These are phyloP conservation scores for Gavialis gangeticus DNA, from an alignment of 2,113 vertebrate genomes.

Conservation along the genomic window DNA sequence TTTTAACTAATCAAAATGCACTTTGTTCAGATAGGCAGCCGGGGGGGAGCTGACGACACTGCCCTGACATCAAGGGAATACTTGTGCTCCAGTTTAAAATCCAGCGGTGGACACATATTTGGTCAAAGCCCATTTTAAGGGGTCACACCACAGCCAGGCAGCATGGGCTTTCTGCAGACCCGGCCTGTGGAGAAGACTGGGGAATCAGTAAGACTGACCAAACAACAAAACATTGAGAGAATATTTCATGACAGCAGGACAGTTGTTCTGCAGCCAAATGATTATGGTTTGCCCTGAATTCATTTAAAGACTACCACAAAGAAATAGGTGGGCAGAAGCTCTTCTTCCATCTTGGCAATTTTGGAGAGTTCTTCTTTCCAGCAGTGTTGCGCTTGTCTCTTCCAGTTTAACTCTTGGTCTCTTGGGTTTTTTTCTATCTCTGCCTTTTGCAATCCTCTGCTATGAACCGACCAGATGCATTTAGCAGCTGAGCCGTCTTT, in stretches of 20 bases:
- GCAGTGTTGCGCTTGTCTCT: too few species aligned
- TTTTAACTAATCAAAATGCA: neutral
- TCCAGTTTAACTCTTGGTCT: too few species aligned
- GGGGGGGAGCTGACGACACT: neutral
- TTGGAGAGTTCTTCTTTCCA: too few species aligned
- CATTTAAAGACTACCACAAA: rapidly evolving
- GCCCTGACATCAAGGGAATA: neutral
- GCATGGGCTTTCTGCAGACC: too few species aligned
- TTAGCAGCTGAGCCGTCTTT: neutral
- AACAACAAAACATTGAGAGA: too few species aligned
- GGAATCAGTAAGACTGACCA: too few species aligned
- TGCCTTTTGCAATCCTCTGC: neutral
- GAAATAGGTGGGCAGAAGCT: neutral
- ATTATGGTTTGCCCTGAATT: rapidly evolving
- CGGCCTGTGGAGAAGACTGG: too few species aligned
- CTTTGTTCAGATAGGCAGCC: neutral
- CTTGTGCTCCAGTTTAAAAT: neutral
- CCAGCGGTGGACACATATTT: neutral
- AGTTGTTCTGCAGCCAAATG: neutral
- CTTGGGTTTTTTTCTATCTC: neutral
- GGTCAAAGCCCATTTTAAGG: neutral
- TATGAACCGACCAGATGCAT: neutral
- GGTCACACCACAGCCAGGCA: neutral
- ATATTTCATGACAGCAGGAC: too few species aligned
- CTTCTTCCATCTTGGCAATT: too few species aligned